Evolutionary conservation across 1,140 invertebrate genomes (phyloP).

Genomic region (Drosophila quadrilineata): DNA sequence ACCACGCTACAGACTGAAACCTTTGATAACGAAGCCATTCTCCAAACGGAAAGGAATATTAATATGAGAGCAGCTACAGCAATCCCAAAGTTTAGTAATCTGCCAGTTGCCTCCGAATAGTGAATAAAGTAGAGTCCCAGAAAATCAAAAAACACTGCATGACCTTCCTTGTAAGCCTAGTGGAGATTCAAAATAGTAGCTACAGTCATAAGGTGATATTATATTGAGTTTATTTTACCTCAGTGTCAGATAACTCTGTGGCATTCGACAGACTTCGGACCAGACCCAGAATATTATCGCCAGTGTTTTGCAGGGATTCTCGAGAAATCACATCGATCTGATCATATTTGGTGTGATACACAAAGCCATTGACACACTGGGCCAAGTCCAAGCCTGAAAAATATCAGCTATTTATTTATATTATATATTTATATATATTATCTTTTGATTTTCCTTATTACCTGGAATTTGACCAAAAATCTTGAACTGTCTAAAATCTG

Average conservation of each 20-base stretch:
- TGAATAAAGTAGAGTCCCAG: conserved; percentile 87
- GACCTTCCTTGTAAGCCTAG: conserved; percentile 73
- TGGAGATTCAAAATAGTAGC: background rate
- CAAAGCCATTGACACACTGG: conserved; percentile 94
- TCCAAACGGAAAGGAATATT: conserved; percentile 74
- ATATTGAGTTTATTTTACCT: conserved; percentile 17
- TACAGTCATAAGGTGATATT: background rate
- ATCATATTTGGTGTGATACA: conserved; percentile 94
- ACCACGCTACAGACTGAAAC: conserved; percentile 20
- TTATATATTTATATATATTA: too few relatives aligned
- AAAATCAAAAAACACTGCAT: conserved; percentile 90
- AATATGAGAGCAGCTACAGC: conserved; percentile 81
- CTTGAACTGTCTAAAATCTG: conserved; percentile 92
- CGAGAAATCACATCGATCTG: conserved; percentile 87
- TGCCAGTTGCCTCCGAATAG: conserved; percentile 84
- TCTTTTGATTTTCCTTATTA: too few relatives aligned
- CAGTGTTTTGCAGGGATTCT: conserved; percentile 91
- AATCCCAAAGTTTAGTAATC: conserved; percentile 83
- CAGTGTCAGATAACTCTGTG: conserved; percentile 82
- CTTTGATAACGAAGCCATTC: conserved; percentile 37
- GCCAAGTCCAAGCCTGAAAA: conserved; percentile 89
- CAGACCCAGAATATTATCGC: conserved; percentile 88
- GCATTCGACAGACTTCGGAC: conserved; percentile 84
- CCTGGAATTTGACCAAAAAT: conserved; percentile 84
- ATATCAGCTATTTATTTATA: background rate